These are phyloP conservation scores for Cepaea nemoralis DNA, from an alignment of 1,140 invertebrate species.

Conservation along the genomic window DNA sequence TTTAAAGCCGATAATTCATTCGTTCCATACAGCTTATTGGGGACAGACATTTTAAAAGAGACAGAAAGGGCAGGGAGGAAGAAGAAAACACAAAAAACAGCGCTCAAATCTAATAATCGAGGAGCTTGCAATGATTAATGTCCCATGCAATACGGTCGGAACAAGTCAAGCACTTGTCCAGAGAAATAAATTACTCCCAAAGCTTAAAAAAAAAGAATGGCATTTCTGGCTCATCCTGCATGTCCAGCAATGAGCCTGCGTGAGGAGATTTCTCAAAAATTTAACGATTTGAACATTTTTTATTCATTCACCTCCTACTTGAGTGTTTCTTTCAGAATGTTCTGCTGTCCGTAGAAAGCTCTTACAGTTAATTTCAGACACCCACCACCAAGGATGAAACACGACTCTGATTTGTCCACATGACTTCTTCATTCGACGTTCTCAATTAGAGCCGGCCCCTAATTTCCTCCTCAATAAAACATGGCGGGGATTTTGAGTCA, in stretches of 20 bases:
- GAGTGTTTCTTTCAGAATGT: background rate
- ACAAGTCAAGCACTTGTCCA: background rate
- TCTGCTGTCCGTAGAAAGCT: background rate
- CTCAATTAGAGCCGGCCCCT: background rate
- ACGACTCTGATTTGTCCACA: conserved; percentile 17
- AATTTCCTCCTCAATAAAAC: background rate
- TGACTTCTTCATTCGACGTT: background rate
- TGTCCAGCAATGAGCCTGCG: background rate
- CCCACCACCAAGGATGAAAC: background rate
- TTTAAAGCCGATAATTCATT: background rate
- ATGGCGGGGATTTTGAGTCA: background rate
- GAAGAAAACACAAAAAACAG: background rate
- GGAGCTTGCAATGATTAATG: conserved; percentile 6
- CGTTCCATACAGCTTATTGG: background rate
- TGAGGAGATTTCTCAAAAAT: background rate
- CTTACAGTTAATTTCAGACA: background rate
- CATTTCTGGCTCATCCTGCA: background rate
- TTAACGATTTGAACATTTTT: conserved; percentile 10
- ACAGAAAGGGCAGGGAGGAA: background rate
- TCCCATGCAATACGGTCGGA: background rate
- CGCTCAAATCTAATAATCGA: background rate
- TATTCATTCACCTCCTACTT: background rate
- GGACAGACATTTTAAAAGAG: background rate
- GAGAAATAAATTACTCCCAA: conserved; percentile 3
- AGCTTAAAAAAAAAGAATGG: background rate